phyloP scores from a whole-genome alignment of 2,113 vertebrate genomes.

The Grallaria varia region DNA sequence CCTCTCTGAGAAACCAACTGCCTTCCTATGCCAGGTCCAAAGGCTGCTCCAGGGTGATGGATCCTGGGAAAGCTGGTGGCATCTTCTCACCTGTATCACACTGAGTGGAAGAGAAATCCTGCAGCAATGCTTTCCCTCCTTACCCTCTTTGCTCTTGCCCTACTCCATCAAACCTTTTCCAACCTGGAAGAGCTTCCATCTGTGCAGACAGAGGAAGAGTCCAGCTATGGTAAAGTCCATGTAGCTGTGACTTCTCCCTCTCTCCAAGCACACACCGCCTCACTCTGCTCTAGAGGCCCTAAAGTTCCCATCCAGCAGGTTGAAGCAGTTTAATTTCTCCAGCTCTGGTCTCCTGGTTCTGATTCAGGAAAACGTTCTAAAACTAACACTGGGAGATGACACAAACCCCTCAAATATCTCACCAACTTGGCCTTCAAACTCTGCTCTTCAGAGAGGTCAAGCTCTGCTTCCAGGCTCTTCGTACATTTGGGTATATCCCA shows the following conservation, averaged over 20 bases:
- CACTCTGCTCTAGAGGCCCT: not conserved
- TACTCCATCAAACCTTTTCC: not conserved
- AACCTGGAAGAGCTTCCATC: not conserved
- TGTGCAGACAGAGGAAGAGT: not conserved
- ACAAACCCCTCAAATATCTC: not conserved
- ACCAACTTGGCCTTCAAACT: not conserved
- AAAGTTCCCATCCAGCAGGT: not conserved
- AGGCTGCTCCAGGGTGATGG: not conserved
- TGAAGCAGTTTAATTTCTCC: not conserved
- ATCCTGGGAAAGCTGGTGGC: not conserved
- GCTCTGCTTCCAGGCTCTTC: not conserved
- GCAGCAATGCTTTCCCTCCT: not conserved
- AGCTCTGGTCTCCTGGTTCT: not conserved
- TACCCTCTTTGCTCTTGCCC: not conserved
- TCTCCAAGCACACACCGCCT: not conserved
- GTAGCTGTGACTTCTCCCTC: not conserved
- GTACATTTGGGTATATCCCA: not conserved
- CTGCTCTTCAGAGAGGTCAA: not conserved
- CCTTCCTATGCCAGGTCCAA: not conserved
- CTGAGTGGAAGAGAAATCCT: not conserved
- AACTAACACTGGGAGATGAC: not conserved
- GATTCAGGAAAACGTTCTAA: not conserved
- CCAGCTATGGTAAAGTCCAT: not conserved
- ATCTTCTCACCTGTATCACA: not conserved
- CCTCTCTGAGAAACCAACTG: not conserved